Conservation (phyloP, 1,140 invertebrate genomes). For the Riptortus pedestris region DNA sequence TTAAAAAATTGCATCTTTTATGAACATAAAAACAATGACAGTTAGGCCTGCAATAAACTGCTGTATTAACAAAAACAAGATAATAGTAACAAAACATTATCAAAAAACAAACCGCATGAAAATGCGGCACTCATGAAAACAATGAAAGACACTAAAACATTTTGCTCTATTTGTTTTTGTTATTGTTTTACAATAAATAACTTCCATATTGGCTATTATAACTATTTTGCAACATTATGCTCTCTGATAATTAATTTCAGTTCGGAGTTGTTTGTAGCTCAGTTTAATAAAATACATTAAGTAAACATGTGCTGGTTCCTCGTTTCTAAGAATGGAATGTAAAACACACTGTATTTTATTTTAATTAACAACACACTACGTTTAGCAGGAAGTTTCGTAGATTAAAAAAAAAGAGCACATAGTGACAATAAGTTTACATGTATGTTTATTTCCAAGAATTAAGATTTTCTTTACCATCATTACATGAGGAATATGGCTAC, state of each 20-base stretch:
- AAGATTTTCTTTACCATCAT: background rate
- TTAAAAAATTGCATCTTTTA: background rate
- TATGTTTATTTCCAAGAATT: too few species aligned
- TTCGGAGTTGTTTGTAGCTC: too few species aligned
- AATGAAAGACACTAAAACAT: conserved; percentile 20
- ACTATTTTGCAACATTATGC: too few species aligned
- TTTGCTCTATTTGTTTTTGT: conserved; percentile 1
- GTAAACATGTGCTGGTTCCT: background rate
- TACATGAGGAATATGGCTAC: background rate
- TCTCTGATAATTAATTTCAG: too few species aligned
- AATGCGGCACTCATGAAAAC: background rate
- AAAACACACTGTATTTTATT: background rate
- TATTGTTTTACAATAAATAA: conserved; percentile 4
- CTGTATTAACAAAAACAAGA: conserved; percentile 19
- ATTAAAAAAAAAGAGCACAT: too few species aligned
- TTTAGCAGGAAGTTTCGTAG: too few species aligned
- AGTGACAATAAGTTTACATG: too few species aligned
- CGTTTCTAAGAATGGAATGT: conserved; percentile 4
- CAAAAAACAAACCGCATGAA: conserved; percentile 6
- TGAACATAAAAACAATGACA: background rate
- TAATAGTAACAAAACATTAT: conserved; percentile 18
- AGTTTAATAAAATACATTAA: too few species aligned
- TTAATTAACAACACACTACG: too few species aligned
- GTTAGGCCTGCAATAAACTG: background rate
- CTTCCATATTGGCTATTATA: too few species aligned